Conservation (phyloP, 2,797 vertebrate genomes). For the Acomys russatus region DNA sequence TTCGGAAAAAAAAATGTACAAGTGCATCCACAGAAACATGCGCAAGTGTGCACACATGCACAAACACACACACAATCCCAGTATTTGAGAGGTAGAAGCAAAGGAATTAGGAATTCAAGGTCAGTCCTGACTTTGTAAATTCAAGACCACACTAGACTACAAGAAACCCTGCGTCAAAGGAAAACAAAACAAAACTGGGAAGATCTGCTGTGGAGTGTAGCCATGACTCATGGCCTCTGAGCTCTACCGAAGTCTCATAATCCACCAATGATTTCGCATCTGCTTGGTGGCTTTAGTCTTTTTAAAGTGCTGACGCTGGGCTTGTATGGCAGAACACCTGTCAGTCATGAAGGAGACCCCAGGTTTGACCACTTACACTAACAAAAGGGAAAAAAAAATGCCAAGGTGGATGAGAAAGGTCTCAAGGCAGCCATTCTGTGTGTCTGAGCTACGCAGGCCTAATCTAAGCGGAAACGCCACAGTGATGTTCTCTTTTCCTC, state of each 20-base stretch:
- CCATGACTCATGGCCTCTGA: not conserved
- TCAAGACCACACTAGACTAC: not conserved
- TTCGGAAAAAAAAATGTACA: not conserved
- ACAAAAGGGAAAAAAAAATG: not conserved
- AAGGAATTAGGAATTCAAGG: not conserved
- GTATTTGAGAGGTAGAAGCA: not conserved
- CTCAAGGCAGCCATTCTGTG: not conserved
- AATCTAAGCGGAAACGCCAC: not conserved
- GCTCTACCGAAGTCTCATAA: conserved; percentile 41
- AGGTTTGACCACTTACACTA: not conserved
- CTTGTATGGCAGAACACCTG: not conserved
- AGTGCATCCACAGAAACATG: no score
- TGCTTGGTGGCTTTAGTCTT: not conserved
- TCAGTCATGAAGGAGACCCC: not conserved
- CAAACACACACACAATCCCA: not conserved
- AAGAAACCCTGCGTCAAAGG: not conserved
- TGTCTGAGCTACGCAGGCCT: not conserved
- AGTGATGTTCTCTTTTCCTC: not conserved
- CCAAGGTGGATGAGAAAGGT: not conserved
- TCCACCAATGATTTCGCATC: not conserved
- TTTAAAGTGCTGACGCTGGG: not conserved
- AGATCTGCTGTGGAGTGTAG: not conserved
- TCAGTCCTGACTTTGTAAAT: not conserved
- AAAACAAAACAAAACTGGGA: not conserved
- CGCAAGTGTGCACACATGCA: not conserved